Evolutionary conservation across 2,113 vertebrate species (phyloP), one percentile per base, ranked within the genome.

Genomic region (Monopterus albus): DNA sequence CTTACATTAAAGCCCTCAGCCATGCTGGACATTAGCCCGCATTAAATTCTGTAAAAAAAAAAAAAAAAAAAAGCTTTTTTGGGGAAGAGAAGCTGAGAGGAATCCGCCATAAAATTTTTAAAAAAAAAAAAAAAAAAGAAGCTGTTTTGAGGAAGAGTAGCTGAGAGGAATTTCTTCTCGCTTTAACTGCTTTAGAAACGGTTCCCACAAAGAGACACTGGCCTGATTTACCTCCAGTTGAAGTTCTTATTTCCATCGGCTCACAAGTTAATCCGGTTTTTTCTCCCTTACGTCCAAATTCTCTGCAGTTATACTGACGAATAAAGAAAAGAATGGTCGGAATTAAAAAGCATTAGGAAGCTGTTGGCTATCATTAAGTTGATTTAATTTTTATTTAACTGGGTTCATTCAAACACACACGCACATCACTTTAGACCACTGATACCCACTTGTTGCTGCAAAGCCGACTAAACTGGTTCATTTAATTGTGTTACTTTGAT

Each of bases 121-220:
- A n/a, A n/a, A n/a, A n/a, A n/a, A n/a, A n/a, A n/a, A n/a, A n/a
- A n/a, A n/a, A n/a, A n/a, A n/a, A n/a, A n/a, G n/a, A n/a, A 95
- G 94, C 94, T 92, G 94, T 92, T 95, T 95, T 95, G 91, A 93
- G 93, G 94, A 94, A 93, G 83, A 94, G 92, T 93, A 92, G 93
- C 93, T 93, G 94, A 94, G 95, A 95, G 93, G 93, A 95, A 96
- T 95, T 95, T 93, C 93, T 94, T 94, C 95, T 95, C 94, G 93
- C 94, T 95, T 96, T 97, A 96, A 96, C 96, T 96, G 94, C 95
- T 95, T 96, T 95, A 95, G 94, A 95, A 95, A 95, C 92, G 94
- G 90, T 95, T 92, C 90, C 93, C 95, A 96, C 95, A 95, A 96
- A 95, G 94, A 96, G 94, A 94, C 94, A 93, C 92, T 94, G 93